Percentiles rank a stretch among this genome's conserved stretches.
Evolutionary conservation across 2,797 vertebrate genomes (phyloP).

Genomic region (Phrynocephalus guinanensis): DNA sequence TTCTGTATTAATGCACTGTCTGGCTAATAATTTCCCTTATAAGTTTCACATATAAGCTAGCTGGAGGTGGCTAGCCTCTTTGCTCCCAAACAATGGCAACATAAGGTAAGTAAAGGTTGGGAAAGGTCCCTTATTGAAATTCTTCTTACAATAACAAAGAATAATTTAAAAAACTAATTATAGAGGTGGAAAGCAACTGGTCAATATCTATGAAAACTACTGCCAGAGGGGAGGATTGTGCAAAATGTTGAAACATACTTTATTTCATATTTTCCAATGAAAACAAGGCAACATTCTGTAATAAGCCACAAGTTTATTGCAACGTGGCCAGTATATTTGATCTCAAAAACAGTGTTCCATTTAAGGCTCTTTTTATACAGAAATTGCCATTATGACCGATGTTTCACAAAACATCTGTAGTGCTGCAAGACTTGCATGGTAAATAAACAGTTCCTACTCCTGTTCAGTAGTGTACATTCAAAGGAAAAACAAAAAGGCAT

Average conservation of each 20-base stretch:
- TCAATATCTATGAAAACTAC: constrained; percentile 71
- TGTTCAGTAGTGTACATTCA: constrained; percentile 87
- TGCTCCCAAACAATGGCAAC: constrained; percentile 63
- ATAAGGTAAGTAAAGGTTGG: constrained; percentile 45
- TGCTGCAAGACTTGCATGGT: constrained; percentile 84
- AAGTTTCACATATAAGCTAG: constrained; percentile 62
- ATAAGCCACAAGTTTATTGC: constrained; percentile 95
- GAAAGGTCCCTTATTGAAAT: constrained; percentile 63
- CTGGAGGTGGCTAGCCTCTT: constrained; percentile 59
- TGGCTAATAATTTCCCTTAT: constrained; percentile 33
- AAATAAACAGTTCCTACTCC: constrained; percentile 83
- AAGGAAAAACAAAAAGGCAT: constrained; percentile 84
- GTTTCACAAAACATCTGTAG: constrained; percentile 80
- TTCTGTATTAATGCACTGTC: constrained; percentile 51
- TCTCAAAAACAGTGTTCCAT: constrained; percentile 91
- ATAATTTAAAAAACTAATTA: constrained; percentile 65
- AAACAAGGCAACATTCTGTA: constrained; percentile 82
- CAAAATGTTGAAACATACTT: constrained; percentile 71
- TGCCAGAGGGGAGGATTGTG: constrained; percentile 57
- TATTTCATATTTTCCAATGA: constrained; percentile 75
- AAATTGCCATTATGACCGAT: constrained; percentile 85
- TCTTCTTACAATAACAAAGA: constrained; percentile 53
- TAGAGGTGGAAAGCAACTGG: constrained; percentile 65
- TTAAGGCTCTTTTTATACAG: constrained; percentile 91
- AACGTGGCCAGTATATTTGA: constrained; percentile 87